Conservation (phyloP, 2,888 invertebrate species). For the Conops quadrifasciatus region DNA sequence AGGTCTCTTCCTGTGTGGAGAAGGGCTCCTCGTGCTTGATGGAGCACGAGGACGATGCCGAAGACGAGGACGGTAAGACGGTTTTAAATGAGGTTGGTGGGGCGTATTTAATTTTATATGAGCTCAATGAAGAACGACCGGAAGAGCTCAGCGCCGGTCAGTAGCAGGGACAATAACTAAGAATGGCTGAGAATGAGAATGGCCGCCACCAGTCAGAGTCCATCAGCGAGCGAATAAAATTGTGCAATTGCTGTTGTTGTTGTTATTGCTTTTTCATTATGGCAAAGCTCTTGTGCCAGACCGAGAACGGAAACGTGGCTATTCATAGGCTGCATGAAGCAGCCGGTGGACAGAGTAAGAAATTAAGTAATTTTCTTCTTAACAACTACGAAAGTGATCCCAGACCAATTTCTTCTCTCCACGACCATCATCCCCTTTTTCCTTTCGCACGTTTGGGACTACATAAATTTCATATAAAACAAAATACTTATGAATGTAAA, state of each 20-base stretch:
- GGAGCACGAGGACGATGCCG: too few species aligned
- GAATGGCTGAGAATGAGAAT: too few species aligned
- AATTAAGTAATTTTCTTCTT: conserved; percentile 35
- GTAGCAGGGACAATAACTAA: background rate
- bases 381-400: conserved; percentile 9
- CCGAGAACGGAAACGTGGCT: background rate
- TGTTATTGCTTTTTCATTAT: background rate
- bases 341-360: conserved; percentile 28
- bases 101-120: background rate
- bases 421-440: background rate
- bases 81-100: background rate
- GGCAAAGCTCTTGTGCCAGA: background rate
- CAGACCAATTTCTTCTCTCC: background rate
- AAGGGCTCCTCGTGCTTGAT: too few species aligned
- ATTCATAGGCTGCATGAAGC: too few species aligned
- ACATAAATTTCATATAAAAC: background rate
- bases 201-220: background rate
- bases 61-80: background rate
- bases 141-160: background rate
- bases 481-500: background rate
- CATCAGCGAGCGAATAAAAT: background rate
- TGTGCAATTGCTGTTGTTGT: background rate
- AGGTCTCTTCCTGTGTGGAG: too few species aligned
- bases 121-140: background rate
- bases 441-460: background rate